These are phyloP conservation scores for Eulithis prunata DNA, from an alignment of 2,888 invertebrate genomes.

Conservation along the genomic window DNA sequence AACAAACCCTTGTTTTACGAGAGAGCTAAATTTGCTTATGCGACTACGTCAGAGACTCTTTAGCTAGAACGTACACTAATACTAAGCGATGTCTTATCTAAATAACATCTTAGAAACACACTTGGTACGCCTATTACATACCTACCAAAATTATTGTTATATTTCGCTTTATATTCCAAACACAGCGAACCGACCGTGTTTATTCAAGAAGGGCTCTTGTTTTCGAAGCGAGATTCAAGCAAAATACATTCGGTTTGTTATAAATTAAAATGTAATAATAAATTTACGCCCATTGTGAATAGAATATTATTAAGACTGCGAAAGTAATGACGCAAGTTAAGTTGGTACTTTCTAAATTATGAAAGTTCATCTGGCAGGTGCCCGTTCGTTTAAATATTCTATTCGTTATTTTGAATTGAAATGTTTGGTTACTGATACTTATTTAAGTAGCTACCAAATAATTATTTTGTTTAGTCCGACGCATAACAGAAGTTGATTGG, in stretches of 20 bases:
- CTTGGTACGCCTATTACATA: slow-evolving; percentile 14
- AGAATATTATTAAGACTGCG: slow-evolving; percentile 47
- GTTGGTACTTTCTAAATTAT: slow-evolving; percentile 6
- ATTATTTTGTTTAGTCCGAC: not conserved
- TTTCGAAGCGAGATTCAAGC: slow-evolving; percentile 53
- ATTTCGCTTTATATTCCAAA: slow-evolving; percentile 33
- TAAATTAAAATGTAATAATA: slow-evolving; percentile 57
- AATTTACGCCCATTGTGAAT: slow-evolving; percentile 51
- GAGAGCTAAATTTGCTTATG: not conserved
- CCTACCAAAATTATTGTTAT: slow-evolving; percentile 41
- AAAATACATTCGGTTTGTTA: slow-evolving; percentile 59
- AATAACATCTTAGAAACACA: slow-evolving; percentile 31
- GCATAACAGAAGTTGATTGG: not conserved
- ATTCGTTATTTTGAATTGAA: slow-evolving; percentile 8
- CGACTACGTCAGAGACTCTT: not conserved
- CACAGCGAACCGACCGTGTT: slow-evolving; percentile 39
- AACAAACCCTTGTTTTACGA: no score
- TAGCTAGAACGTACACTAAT: not conserved
- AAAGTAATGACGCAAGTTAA: slow-evolving; percentile 33
- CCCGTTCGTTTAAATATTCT: slow-evolving; percentile 1
- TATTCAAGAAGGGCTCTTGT: slow-evolving; percentile 44
- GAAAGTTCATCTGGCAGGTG: slow-evolving; percentile 4
- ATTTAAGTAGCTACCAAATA: not conserved
- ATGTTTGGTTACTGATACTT: slow-evolving; percentile 1
- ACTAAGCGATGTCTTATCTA: slow-evolving; percentile 19